These are phyloP conservation scores for Chrysolina oricalcia DNA, from an alignment of 2,888 invertebrate genomes.

Conservation along the genomic window DNA sequence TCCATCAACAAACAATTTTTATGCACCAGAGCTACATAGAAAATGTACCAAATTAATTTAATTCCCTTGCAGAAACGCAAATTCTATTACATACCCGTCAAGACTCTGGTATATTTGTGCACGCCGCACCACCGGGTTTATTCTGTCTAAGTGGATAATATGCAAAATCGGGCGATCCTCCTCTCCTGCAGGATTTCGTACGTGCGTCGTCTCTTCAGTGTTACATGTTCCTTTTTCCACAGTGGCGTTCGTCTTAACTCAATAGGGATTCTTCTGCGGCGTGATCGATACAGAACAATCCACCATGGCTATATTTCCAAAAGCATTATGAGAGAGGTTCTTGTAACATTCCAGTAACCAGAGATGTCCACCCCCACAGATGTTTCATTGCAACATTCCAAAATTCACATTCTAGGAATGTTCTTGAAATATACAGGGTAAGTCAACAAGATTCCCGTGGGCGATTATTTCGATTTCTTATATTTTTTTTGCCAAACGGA, in stretches of 20 bases:
- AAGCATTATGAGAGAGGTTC: too few relatives aligned
- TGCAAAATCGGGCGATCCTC: slow-evolving; percentile 43
- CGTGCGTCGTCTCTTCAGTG: slow-evolving; percentile 26
- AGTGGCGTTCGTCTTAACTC: not conserved
- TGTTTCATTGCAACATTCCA: too few relatives aligned
- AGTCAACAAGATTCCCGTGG: too few relatives aligned
- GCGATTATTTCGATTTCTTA: too few relatives aligned
- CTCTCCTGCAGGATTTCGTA: slow-evolving; percentile 36
- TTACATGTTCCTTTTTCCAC: not conserved
- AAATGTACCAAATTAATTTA: slow-evolving; percentile 9
- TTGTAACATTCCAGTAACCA: too few relatives aligned
- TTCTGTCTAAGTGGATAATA: slow-evolving; percentile 51
- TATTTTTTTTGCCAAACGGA: too few relatives aligned
- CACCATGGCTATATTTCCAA: too few relatives aligned
- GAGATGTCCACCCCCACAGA: too few relatives aligned
- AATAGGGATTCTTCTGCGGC: not conserved
- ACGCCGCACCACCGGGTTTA: slow-evolving; percentile 49
- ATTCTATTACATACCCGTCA: slow-evolving; percentile 39
- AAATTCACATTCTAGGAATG: too few relatives aligned
- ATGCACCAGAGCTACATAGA: not conserved
- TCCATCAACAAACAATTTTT: not conserved
- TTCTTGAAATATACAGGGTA: too few relatives aligned
- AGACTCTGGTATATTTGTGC: slow-evolving; percentile 43
- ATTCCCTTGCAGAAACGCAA: slow-evolving; percentile 13
- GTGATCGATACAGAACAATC: not conserved